Base-by-base conservation (phyloP, 2,888 invertebrate species). In the Callyntrura guangdongensis region DNA sequence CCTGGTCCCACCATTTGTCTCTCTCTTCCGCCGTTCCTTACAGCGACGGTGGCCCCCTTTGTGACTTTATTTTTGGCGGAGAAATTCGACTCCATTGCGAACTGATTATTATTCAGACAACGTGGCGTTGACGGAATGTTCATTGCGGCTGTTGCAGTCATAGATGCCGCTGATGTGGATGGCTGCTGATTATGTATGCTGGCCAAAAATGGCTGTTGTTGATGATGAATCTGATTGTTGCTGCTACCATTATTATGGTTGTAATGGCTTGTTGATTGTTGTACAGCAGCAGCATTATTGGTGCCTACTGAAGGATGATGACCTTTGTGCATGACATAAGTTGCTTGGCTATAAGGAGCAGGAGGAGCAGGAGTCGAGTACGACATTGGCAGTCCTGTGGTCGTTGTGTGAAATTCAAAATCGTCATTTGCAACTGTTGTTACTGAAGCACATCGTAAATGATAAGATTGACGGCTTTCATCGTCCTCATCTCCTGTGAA, bases 391-490 rank as follows among this genome's bases (percentile, higher is more conserved):
- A 88, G 45, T 22, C 88, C 88, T 20, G 67, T 88, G 20, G 82
- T 47, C 22, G 88, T 59, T 22, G 88, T 88, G 27, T 92, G 92
- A 77, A 92, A 92, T 81, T 92, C 92, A 79, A 92, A 92, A 64
- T 92, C 92, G 74, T 92, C 92, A 67, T 91, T 91, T 11, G 92
- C 92, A 4, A 91, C 90, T 9, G 92, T 92, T 20, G 92, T 92
- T 9, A 92, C 91, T 25, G 92, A 92, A n/a, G 92, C 90, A 53
- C 91, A 91, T 61, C 92, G 59, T 27, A 91, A 81, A 72, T 92
- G 92, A 61, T 92, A 92, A 8, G 91, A 92, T 47, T 91, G 91
- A 45, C 87, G 82, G 67, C 91, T 91, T 79, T 92, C 91, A 59
- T 91, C 92, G 69, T 91, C 91, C 53, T 92, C 92, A 86, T 91